These are phyloP conservation scores for Eulemur rufifrons DNA, from an alignment of 2,113 vertebrate species.

Conservation along the genomic window DNA sequence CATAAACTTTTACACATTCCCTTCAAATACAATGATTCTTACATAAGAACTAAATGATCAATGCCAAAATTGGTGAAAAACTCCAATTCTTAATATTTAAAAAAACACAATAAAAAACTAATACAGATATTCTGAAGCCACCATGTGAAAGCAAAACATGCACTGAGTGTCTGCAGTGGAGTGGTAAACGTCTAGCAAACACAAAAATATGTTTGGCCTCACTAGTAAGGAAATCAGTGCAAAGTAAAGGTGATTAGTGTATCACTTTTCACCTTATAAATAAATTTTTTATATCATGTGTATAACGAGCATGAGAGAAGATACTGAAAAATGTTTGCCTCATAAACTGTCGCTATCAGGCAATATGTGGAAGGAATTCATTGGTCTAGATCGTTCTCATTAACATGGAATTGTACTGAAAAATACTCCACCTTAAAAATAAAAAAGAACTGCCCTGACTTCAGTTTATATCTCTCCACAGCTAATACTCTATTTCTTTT, in stretches of 20 bases:
- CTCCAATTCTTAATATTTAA: not conserved
- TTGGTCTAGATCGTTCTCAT: not conserved
- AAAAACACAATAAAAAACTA: not conserved
- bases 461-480: not conserved
- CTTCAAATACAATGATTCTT: not conserved
- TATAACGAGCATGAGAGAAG: not conserved
- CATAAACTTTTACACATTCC: not conserved
- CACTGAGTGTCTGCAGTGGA: not conserved
- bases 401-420: not conserved
- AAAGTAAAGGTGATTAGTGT: not conserved
- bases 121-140: not conserved
- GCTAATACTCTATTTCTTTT: not conserved
- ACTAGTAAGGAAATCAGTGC: not conserved
- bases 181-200: not conserved
- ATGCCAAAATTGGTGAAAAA: too few relatives aligned
- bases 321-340: not conserved
- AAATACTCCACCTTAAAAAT: not conserved
- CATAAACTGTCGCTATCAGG: not conserved
- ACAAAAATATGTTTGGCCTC: not conserved
- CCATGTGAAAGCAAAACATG: not conserved
- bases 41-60: not conserved
- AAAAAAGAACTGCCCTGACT: not conserved
- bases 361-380: not conserved
- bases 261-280: not conserved
- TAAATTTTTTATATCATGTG: not conserved